Evolutionary conservation across 2,113 vertebrate genomes (phyloP).

Genomic region (Mirza zaza): DNA sequence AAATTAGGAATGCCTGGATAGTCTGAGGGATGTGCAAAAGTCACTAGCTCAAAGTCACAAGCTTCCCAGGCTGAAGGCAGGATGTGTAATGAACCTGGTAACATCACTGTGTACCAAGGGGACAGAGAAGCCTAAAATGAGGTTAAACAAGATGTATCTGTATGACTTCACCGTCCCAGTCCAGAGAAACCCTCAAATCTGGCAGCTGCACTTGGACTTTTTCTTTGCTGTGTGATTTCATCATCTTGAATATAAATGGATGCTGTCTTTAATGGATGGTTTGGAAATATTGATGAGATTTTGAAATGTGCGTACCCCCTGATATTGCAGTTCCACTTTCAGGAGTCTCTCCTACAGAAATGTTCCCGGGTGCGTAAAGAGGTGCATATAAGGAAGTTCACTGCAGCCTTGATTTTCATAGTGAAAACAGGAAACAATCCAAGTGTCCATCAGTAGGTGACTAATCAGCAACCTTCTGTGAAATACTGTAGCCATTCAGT

Average conservation of each 20-base stretch:
- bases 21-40: neutral
- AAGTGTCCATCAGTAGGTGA: neutral
- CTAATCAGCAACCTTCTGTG: neutral
- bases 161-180: neutral
- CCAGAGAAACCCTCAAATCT: neutral
- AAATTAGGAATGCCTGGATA: neutral
- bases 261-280: neutral
- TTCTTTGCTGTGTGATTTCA: neutral
- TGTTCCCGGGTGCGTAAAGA: neutral
- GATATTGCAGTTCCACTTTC: neutral
- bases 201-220: neutral
- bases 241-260: neutral
- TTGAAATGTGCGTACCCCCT: neutral
- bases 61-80: neutral
- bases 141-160: neutral
- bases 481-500: neutral
- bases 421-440: neutral
- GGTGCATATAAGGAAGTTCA: too few species aligned
- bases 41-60: neutral
- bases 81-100: neutral
- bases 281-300: neutral
- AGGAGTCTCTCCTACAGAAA: neutral
- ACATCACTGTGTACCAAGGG: neutral
- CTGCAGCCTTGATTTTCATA: neutral
- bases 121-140: neutral